Conservation (phyloP, 2,113 vertebrate species). For the Elaphurus davidianus region DNA sequence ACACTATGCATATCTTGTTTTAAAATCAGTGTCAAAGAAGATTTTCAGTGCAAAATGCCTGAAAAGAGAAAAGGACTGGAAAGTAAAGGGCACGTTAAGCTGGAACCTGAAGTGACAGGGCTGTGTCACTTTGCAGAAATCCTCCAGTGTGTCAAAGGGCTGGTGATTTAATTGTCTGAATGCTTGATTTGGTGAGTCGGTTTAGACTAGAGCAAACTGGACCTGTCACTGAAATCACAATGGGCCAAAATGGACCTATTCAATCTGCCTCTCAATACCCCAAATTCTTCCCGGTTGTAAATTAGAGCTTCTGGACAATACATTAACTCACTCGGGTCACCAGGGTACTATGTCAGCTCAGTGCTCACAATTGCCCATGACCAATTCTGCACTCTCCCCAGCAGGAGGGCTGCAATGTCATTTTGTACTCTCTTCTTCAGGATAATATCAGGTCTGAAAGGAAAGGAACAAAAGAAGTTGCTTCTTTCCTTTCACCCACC, state of each 20-base stretch:
- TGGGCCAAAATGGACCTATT: conserved; percentile 68
- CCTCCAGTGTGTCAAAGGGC: conserved; percentile 49
- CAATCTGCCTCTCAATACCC: conserved; percentile 62
- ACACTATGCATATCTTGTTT: conserved; percentile 25
- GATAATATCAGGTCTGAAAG: conserved; percentile 65
- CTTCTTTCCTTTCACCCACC: conserved; percentile 37
- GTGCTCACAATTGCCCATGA: conserved; percentile 61
- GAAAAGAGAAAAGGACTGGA: background rate
- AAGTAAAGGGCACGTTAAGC: conserved; percentile 20
- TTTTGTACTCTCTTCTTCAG: conserved; percentile 68
- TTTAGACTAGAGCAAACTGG: conserved; percentile 63
- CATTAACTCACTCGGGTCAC: conserved; percentile 62
- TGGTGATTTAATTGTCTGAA: conserved; percentile 66
- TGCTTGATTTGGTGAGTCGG: conserved; percentile 63
- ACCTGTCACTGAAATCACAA: conserved; percentile 72
- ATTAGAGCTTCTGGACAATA: conserved; percentile 64
- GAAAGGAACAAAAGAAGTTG: conserved; percentile 61
- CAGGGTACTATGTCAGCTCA: conserved; percentile 57
- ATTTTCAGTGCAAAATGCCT: background rate
- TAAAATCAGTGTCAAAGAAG: conserved; percentile 12
- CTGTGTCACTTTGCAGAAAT: background rate
- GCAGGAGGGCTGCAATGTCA: conserved; percentile 60
- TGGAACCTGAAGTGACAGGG: background rate
- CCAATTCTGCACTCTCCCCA: conserved; percentile 59
- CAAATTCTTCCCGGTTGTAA: conserved; percentile 69